Base-by-base conservation (phyloP, 2,888 invertebrate genomes). In the Trachelus troglodyta region DNA sequence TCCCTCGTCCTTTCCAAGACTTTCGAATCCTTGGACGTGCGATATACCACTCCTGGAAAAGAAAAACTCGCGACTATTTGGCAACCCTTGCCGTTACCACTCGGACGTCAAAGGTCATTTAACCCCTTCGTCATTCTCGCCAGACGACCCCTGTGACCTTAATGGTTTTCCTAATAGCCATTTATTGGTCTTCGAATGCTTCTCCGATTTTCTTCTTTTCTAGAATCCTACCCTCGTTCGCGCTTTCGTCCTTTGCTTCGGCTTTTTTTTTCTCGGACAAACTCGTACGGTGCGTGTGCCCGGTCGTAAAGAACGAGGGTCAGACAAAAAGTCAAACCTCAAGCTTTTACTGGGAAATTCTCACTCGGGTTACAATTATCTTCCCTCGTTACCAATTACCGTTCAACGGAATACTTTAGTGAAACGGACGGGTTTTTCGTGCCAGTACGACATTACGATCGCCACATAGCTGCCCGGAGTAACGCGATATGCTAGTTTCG, bases 51-150 rank as follows among this genome's bases (percentile, higher is more conserved):
- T 6, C 56, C 9, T 15, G 1, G 9, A 56, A 40, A 15, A 15
- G 15, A 15, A 56, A 56, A 56, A 56, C 56, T 56, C 56, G 56
- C 23, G 23, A 56, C 23, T 56, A 56, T 56, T 56, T 56, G 23
- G 56, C 23, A 56, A 56, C 23, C 56, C 15, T 11, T 71, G 15
- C 12, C 12, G 31, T n/a, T 71, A 31, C 33, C 15, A 1, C 71
- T 31, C 71, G 31, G 31, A 12, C 31, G 33, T 71, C 33, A 71
- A 34, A 71, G 71, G 31, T 34, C 71, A 31, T 71, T 71, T 71
- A 71, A 71, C 71, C 33, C 33, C 71, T 71, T 71, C 33, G 71
- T 34, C 71, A 34, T 34, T 71, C 71, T 30, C 71, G 71, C 12
- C 56, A 56, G 56, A 56, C 56, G 56, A 56, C 56, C 23, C 2